Base-by-base conservation (phyloP, 2,113 vertebrate species). In the Sminthopsis crassicaudata region DNA sequence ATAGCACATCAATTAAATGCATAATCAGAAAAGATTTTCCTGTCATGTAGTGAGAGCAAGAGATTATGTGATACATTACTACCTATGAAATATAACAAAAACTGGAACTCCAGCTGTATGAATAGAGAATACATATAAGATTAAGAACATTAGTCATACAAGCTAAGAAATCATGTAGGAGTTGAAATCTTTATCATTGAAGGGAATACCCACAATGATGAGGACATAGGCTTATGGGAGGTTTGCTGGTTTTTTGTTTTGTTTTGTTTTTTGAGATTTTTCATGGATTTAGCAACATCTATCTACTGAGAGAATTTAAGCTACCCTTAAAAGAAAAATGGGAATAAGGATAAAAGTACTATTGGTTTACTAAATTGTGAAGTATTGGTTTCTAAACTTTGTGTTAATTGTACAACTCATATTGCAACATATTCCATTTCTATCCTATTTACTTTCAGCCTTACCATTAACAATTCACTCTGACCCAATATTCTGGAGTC, bases 191-290 rank as follows among this genome's bases (percentile, higher is more conserved):
- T 23, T 42, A 23, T 84, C 67, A 84, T 2, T 84, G 19, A 19
- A 23, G 19, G 67, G n/a, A 42, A 42, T 42, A 42, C 19, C 19
- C 2, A 84, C 16, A 42, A 42, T 84, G 6, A 42, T 84, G n/a
- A 84, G 36, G 42, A 84, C 36, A 42, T 19, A 84, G 36, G 36
- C 5, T 84, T 42, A 23, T 23, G 7, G 67, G 16, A 84, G 19
- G 9, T 51, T 51, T 6, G n/a, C 8, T n/a, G n/a, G n/a, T n/a
- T n/a, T n/a, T n/a, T n/a, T n/a, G n/a, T n/a, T 84, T 42, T 84
- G 22, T 42, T 2, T 36, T 16, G 8, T 90, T 52, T 52, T 96
- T 94, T 46, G 53, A 57, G 89, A 76, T 91, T 92, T 96, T 95
- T 92, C 54, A 94, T 94, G 42, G 26, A 90, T 93, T 94, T 84